phyloP scores from a whole-genome alignment of 2,797 vertebrate species.

The Sebastes reedi region DNA sequence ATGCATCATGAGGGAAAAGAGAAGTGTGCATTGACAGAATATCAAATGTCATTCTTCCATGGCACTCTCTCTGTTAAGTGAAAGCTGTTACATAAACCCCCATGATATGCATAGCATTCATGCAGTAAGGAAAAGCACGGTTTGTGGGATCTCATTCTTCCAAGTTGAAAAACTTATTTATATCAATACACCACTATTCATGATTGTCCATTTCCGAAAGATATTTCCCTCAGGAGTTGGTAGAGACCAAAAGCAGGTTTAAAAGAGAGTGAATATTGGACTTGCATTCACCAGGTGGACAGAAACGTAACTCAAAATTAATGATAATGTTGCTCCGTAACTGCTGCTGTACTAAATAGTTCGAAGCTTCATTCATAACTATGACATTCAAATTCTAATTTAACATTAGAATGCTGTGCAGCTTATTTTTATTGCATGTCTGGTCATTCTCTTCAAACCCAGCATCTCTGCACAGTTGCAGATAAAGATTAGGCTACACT shows the following conservation, averaged over 20 bases:
- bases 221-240: neutral
- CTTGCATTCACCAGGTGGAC: neutral
- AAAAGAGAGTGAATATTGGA: neutral
- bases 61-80: neutral
- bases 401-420: neutral
- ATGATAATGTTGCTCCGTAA: neutral
- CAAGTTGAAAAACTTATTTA: neutral
- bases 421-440: neutral
- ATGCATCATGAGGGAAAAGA: constrained; percentile 25
- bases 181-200: neutral
- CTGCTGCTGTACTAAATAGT: neutral
- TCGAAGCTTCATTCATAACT: neutral
- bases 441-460: neutral
- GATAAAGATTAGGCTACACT: neutral
- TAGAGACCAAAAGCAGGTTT: neutral
- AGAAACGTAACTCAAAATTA: neutral
- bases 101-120: neutral
- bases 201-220: neutral
- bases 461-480: neutral
- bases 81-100: constrained; percentile 20
- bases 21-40: constrained; percentile 13
- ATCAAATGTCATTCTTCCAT: constrained; percentile 5
- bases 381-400: neutral
- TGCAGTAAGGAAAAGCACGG: neutral
- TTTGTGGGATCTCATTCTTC: neutral